A percentile compares a stretch with the other conserved stretches of the same genome.
Conservation (phyloP, 2,113 vertebrate genomes). For the Polyodon spathula region DNA sequence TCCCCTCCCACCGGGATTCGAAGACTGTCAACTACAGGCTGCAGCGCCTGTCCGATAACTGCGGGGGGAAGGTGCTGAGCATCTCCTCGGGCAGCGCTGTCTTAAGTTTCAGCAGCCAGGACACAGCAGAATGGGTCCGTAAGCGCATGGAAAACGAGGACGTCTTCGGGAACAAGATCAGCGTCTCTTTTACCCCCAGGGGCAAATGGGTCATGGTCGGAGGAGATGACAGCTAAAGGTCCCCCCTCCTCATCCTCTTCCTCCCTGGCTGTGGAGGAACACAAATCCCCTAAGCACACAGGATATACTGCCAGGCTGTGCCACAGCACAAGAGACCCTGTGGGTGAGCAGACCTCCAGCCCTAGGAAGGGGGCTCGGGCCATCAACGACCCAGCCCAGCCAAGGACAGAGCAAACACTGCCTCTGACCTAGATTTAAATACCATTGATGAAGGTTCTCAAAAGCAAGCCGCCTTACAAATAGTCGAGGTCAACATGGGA, state of each 20-base stretch:
- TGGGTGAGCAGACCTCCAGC: slow-evolving; percentile 64
- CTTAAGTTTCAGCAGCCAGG: slow-evolving; percentile 81
- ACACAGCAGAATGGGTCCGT: slow-evolving; percentile 80
- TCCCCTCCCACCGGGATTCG: slow-evolving; percentile 83
- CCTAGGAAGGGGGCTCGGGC: slow-evolving; percentile 60
- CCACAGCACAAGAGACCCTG: slow-evolving; percentile 55
- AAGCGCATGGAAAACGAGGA: slow-evolving; percentile 97
- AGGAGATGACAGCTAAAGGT: slow-evolving; percentile 21
- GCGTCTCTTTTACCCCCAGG: slow-evolving; percentile 76
- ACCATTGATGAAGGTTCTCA: no score
- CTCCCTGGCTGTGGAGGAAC: slow-evolving; percentile 65
- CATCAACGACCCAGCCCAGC: slow-evolving; percentile 41
- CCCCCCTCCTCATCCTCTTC: slow-evolving; percentile 34
- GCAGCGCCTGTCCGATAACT: slow-evolving; percentile 89
- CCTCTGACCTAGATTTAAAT: slow-evolving; percentile 27
- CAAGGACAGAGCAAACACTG: neutral
- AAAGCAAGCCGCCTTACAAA: no score
- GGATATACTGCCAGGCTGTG: slow-evolving; percentile 68
- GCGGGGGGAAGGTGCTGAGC: slow-evolving; percentile 89
- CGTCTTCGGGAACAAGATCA: slow-evolving; percentile 84
- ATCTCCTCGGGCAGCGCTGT: slow-evolving; percentile 76
- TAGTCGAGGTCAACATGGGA: no score
- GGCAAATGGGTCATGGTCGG: slow-evolving; percentile 53
- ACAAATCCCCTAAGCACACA: slow-evolving; percentile 79
- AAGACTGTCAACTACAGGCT: slow-evolving; percentile 86